Conservation (phyloP, 1,140 invertebrate species). For the Lutraria rhynchaena region DNA sequence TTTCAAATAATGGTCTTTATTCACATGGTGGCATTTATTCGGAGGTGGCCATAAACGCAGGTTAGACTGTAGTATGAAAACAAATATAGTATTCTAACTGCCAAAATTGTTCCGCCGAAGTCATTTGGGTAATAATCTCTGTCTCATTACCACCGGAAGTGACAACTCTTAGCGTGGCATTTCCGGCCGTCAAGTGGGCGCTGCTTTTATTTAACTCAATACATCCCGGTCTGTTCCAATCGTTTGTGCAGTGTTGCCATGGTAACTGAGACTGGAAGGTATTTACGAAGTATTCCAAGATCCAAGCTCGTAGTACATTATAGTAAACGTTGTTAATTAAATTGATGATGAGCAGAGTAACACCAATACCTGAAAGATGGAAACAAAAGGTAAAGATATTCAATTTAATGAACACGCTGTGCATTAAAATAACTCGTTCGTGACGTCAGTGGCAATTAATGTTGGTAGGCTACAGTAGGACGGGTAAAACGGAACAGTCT, state of each 20-base stretch:
- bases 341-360: slow-evolving; percentile 38
- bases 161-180: neutral
- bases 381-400: too few species aligned
- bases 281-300: slow-evolving; percentile 46
- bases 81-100: slow-evolving; percentile 7
- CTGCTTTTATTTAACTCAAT: neutral
- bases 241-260: slow-evolving; percentile 24
- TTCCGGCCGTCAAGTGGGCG: neutral
- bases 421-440: too few species aligned
- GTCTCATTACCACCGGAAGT: too few species aligned
- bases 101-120: slow-evolving; percentile 25
- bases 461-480: too few species aligned
- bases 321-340: slow-evolving; percentile 47
- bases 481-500: too few species aligned
- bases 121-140: neutral
- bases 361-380: slow-evolving; percentile 39
- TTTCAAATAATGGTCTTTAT: too few species aligned
- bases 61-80: too few species aligned
- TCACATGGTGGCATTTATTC: too few species aligned
- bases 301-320: slow-evolving; percentile 49
- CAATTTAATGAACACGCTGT: too few species aligned
- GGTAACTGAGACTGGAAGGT: slow-evolving; percentile 30
- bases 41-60: too few species aligned
- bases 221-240: slow-evolving; percentile 41
- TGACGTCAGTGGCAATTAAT: too few species aligned